Evolutionary conservation across 2,797 vertebrate genomes (phyloP).

Genomic region (Trichosurus vulpecula): DNA sequence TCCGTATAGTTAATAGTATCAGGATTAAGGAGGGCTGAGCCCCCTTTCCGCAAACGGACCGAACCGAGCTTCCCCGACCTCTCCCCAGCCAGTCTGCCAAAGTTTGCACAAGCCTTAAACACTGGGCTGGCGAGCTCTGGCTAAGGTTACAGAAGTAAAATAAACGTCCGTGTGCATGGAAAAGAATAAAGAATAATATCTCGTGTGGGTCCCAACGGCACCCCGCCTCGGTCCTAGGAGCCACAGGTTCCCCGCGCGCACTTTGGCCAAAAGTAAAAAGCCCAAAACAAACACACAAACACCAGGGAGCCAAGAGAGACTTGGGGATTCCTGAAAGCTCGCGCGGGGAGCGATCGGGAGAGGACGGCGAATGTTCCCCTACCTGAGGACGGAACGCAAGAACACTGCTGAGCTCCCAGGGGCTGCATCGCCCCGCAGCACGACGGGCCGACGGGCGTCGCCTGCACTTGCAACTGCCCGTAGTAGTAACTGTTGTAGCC

Average conservation of each 20-base stretch:
- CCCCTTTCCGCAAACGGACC: neutral
- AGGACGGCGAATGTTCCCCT: constrained; percentile 62
- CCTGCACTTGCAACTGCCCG: constrained; percentile 95
- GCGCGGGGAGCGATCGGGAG: neutral
- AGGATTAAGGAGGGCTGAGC: neutral
- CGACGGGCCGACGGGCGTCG: constrained; percentile 89
- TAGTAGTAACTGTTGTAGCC: constrained; percentile 98
- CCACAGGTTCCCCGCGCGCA: neutral
- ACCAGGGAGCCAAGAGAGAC: neutral
- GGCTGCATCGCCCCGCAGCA: constrained; percentile 93
- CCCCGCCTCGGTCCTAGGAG: neutral
- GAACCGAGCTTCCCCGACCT: neutral
- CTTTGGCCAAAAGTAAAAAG: neutral
- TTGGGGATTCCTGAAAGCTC: neutral
- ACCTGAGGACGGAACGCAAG: constrained; percentile 94
- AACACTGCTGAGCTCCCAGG: constrained; percentile 93
- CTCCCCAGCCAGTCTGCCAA: neutral
- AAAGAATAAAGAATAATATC: neutral
- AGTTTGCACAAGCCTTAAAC: neutral
- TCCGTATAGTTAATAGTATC: no score
- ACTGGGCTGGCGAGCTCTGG: neutral
- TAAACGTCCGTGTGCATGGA: neutral
- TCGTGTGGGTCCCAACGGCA: neutral
- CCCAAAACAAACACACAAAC: neutral
- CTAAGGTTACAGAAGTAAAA: neutral